These are phyloP conservation scores for Anniella stebbinsi DNA, from an alignment of 2,797 vertebrate genomes.

Conservation along the genomic window DNA sequence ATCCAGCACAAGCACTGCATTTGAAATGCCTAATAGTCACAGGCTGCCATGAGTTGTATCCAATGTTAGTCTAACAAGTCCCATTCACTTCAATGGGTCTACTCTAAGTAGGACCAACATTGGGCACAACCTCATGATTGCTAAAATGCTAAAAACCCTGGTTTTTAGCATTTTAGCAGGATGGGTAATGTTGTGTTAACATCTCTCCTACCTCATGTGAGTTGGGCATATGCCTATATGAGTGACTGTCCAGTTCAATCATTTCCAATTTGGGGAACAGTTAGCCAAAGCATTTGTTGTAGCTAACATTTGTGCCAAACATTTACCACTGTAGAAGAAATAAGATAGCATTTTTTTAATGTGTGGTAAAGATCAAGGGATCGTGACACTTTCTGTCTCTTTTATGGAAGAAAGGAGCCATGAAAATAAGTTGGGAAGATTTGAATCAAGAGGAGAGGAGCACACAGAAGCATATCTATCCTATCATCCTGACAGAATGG, in stretches of 20 bases:
- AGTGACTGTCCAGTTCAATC: not conserved
- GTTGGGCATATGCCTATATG: not conserved
- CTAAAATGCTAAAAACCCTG: not conserved
- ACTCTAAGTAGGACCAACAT: too few relatives aligned
- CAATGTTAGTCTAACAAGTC: too few relatives aligned
- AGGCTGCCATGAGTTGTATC: not conserved
- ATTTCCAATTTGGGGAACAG: not conserved
- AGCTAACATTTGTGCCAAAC: slow-evolving; percentile 1
- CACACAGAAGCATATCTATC: not conserved
- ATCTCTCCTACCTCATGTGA: not conserved
- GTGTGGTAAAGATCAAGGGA: not conserved
- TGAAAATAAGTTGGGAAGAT: not conserved
- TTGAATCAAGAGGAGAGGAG: not conserved
- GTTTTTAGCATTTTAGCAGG: not conserved
- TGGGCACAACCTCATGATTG: too few relatives aligned
- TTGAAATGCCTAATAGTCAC: not conserved
- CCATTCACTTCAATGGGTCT: too few relatives aligned
- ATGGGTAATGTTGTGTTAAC: not conserved
- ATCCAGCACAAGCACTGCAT: not conserved
- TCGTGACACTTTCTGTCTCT: not conserved
- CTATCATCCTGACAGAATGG: not conserved
- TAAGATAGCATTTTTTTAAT: not conserved
- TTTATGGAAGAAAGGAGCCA: not conserved
- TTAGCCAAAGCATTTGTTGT: too few relatives aligned
- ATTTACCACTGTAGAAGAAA: not conserved